Conservation (phyloP, 2,888 invertebrate species). For the Eupithecia subfuscata region DNA sequence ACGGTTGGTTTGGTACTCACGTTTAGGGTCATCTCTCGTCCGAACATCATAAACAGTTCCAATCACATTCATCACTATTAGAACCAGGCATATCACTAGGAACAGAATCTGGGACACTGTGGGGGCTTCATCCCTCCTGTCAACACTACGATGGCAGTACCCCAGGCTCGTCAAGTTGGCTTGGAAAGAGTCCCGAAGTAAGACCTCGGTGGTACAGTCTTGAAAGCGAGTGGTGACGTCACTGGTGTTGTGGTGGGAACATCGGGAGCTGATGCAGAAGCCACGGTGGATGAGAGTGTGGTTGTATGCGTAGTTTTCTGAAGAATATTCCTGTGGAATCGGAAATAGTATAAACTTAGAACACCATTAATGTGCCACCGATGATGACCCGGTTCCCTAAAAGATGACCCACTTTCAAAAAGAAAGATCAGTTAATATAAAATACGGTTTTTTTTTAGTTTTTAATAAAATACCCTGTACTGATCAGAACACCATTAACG, state of each 20-base stretch:
- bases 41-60: conserved; percentile 51
- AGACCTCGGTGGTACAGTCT: conserved; percentile 39
- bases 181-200: conserved; percentile 36
- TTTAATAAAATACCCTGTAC: too few relatives aligned
- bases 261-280: conserved; percentile 54
- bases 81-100: conserved; percentile 35
- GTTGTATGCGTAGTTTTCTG: conserved; percentile 47
- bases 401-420: too few relatives aligned
- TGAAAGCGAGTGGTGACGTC: conserved; percentile 15
- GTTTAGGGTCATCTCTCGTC: conserved; percentile 40
- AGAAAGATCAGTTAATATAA: too few relatives aligned
- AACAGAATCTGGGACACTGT: conserved; percentile 37
- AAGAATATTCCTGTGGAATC: conserved; percentile 45
- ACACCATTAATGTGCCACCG: too few relatives aligned
- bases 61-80: conserved; percentile 47
- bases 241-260: conserved; percentile 28
- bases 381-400: too few relatives aligned
- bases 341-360: background rate
- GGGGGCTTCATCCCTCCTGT: background rate
- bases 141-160: conserved; percentile 41
- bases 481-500: too few relatives aligned
- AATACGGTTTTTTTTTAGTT: too few relatives aligned
- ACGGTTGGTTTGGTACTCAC: conserved; percentile 26
- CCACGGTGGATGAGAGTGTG: conserved; percentile 58
- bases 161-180: conserved; percentile 37